Percentiles rank a stretch among this genome's conserved stretches.
These are phyloP conservation scores for Orchesella cincta DNA, from an alignment of 1,140 invertebrate genomes.

Conservation along the genomic window DNA sequence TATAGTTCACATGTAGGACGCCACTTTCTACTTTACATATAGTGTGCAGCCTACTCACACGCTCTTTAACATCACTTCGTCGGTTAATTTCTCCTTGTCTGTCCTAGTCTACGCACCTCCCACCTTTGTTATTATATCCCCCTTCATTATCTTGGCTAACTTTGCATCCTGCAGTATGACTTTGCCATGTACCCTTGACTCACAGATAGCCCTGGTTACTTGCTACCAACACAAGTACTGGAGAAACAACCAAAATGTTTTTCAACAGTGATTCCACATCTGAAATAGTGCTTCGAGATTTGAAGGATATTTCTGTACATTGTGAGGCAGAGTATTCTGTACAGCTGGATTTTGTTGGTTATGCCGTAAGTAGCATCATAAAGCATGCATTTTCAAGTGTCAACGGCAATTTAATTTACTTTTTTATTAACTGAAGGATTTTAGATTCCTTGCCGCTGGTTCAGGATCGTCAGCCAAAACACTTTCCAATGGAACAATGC, in stretches of 20 bases:
- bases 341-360: background rate
- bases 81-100: no score
- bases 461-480: background rate
- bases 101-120: no score
- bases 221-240: background rate
- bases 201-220: background rate
- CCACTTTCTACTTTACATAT: no score
- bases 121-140: background rate
- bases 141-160: background rate
- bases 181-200: background rate
- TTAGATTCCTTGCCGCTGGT: background rate
- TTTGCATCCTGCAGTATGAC: background rate
- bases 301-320: background rate
- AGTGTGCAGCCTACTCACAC: no score
- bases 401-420: background rate
- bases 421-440: background rate
- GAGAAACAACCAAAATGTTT: background rate
- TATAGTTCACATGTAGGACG: no score
- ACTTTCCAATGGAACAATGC: background rate
- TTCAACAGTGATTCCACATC: background rate
- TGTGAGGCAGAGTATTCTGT: constrained; percentile 10
- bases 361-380: background rate
- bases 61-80: no score
- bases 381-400: background rate
- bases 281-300: background rate